A percentile compares a stretch with the other conserved stretches of the same genome.
Evolutionary conservation across 2,797 vertebrate species (phyloP).

Genomic region (Ptychobarbus kaznakovi): DNA sequence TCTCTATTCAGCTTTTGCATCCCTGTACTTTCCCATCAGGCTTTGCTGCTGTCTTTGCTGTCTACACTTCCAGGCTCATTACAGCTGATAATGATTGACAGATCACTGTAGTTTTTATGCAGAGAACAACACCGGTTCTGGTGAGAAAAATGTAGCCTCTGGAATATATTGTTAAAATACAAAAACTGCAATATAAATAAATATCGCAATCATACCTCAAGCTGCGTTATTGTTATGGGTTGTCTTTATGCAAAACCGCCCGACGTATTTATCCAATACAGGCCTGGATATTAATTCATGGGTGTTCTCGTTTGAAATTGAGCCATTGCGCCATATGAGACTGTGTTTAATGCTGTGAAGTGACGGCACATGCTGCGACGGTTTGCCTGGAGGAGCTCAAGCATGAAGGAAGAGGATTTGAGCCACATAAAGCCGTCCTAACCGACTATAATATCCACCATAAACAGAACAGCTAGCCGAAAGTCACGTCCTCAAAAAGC

Average conservation of each 20-base stretch:
- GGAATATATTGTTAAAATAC: background rate
- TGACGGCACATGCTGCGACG: slow-evolving; percentile 39
- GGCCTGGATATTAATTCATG: slow-evolving; percentile 28
- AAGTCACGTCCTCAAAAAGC: slow-evolving; percentile 14
- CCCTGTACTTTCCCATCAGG: slow-evolving; percentile 8
- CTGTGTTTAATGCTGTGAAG: slow-evolving; percentile 42
- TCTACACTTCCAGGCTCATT: slow-evolving; percentile 2
- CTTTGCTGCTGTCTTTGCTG: background rate
- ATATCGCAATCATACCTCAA: slow-evolving; percentile 5
- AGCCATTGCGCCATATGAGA: slow-evolving; percentile 24
- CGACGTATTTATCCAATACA: background rate
- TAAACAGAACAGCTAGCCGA: slow-evolving; percentile 51
- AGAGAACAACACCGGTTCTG: background rate
- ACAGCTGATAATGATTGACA: slow-evolving; percentile 18
- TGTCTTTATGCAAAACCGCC: background rate
- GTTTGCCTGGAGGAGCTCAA: slow-evolving; percentile 22
- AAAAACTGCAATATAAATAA: background rate
- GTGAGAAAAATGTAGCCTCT: background rate
- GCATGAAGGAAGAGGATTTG: slow-evolving; percentile 45
- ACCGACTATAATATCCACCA: slow-evolving; percentile 52
- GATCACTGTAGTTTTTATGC: background rate
- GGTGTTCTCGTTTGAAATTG: slow-evolving; percentile 34
- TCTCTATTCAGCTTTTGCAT: background rate
- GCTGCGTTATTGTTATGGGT: background rate
- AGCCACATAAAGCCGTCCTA: slow-evolving; percentile 39